phyloP scores from a whole-genome alignment of 1,140 invertebrate species.

The Bombus pascuorum region DNA sequence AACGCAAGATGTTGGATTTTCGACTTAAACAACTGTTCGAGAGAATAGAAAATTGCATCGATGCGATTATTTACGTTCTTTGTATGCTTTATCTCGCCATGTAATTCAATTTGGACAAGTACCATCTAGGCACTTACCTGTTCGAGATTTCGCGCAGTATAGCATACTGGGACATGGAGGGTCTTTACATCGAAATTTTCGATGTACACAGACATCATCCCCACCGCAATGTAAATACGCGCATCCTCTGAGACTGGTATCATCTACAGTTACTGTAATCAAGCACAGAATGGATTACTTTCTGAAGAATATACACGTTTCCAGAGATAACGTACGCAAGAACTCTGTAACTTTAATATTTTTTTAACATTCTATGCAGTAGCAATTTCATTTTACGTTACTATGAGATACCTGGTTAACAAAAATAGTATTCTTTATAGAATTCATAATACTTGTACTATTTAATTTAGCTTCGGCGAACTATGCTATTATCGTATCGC shows the following conservation, averaged over 20 bases:
- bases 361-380: no score
- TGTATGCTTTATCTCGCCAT: no score
- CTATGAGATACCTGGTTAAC: no score
- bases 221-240: conserved; percentile 59
- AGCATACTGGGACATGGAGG: conserved; percentile 73
- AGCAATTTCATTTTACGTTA: no score
- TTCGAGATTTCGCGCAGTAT: conserved; percentile 69
- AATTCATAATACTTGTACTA: no score
- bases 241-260: conserved; percentile 34
- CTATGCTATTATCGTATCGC: no score
- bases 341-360: no score
- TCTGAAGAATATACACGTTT: no score
- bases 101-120: not conserved
- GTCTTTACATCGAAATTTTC: conserved; percentile 72
- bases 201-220: conserved; percentile 65
- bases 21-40: not conserved
- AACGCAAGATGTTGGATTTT: not conserved
- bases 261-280: not conserved
- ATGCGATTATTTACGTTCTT: not conserved
- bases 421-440: no score
- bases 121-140: conserved; percentile 56
- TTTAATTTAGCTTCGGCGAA: no score
- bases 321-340: no score
- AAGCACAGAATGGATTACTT: not conserved
- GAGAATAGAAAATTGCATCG: not conserved